Base-by-base conservation (phyloP, 2,113 vertebrate species). In the Heterochromis multidens region DNA sequence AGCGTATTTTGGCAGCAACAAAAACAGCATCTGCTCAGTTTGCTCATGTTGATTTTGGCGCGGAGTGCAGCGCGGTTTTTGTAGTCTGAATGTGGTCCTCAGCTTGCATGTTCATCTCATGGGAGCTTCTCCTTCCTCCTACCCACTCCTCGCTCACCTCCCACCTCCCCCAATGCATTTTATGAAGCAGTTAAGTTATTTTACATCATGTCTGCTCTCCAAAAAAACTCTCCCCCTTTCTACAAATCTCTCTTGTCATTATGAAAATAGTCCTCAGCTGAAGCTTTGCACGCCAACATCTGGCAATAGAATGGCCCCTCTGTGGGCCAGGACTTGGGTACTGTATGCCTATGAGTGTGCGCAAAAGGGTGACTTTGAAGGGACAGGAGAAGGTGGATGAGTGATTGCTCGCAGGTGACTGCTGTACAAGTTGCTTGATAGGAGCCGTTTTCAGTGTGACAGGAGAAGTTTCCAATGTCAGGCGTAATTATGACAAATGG, bases 111-210 rank as follows among this genome's bases (percentile, higher is more conserved):
- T 37, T 89, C 82, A 61, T 83, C 91, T 89, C 88, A 52, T 81
- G 92, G 91, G 90, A 88, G 79, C 70, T 84, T 90, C 86, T 91
- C 80, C 85, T 88, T 86, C 89, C 87, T 81, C 56, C 23, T 7
- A 9, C 62, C 77, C 33, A n/a, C 70, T 13, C 14, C 70, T 37
- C 12, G 9, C 81, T 35, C 9, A 1, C 37, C 58, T 21, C 52
- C 54, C 62, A 16, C 67, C 62, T 29, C 57, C 17, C 52, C 87
- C 13, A 5, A 31, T 78, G 79, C 85, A 88, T 92, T 92, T 94
- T 90, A 93, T 87, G 89, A 92, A 91, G 90, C 94, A 91, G 92
- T 94, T 90, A 93, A 95, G 89, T 94, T 94, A 91, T 94, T 95
- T 94, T 92, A 94, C 94, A 95, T 93, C 91, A 88, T 92, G 92